phyloP scores from a whole-genome alignment of 2,113 vertebrate species.

The Lathamus discolor region DNA sequence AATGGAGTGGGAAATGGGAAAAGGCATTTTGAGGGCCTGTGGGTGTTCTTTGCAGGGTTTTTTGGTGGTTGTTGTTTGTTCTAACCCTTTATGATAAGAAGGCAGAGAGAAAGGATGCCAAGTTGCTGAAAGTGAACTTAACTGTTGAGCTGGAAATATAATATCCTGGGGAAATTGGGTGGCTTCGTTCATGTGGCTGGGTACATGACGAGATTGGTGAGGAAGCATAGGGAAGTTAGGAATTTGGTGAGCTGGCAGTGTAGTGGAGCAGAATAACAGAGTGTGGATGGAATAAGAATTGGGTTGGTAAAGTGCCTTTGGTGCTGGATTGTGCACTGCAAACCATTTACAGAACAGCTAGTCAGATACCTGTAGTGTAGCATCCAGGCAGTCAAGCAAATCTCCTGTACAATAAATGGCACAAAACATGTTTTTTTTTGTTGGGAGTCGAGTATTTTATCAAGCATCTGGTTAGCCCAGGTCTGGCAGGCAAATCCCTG shows the following conservation, averaged over 20 bases:
- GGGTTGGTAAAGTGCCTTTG: background rate
- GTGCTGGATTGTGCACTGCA: background rate
- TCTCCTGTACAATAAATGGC: background rate
- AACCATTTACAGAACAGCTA: background rate
- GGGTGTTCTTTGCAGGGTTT: background rate
- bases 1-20: background rate
- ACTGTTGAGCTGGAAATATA: background rate
- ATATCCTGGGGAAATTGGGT: background rate
- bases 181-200: background rate
- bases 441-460: background rate
- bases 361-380: background rate
- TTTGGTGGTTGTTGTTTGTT: background rate
- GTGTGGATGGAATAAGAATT: background rate
- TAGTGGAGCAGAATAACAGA: background rate
- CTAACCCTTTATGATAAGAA: background rate
- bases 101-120: background rate
- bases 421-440: background rate
- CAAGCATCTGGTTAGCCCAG: background rate
- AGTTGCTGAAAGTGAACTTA: background rate
- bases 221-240: background rate
- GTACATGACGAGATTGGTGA: background rate
- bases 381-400: background rate
- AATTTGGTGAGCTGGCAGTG: background rate
- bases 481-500: background rate
- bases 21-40: background rate